Conservation (phyloP, 2,113 vertebrate genomes). For the Amphilophus citrinellus region DNA sequence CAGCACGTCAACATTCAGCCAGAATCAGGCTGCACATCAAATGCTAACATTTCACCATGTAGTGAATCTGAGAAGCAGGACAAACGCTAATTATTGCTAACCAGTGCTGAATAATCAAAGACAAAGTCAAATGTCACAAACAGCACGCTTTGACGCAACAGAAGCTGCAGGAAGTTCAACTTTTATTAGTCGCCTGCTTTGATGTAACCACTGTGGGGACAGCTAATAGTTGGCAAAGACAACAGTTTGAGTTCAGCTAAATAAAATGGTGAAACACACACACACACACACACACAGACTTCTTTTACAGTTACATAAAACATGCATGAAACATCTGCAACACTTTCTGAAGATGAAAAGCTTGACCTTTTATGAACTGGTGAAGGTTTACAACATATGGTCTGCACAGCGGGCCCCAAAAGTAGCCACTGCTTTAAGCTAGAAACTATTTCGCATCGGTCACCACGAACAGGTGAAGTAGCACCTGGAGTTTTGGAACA, state of each 20-base stretch:
- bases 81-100: background rate
- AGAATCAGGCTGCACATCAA: background rate
- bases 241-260: background rate
- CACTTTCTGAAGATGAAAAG: background rate
- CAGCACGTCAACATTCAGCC: background rate
- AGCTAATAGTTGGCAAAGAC: background rate
- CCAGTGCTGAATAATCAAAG: background rate
- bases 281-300: background rate
- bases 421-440: slow-evolving; percentile 5
- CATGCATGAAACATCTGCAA: background rate
- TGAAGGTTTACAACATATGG: background rate
- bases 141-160: background rate
- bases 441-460: background rate
- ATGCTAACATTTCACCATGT: background rate
- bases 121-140: background rate
- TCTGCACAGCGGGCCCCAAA: background rate
- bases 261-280: background rate
- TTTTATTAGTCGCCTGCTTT: background rate
- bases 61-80: background rate
- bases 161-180: background rate
- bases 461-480: slow-evolving; percentile 1
- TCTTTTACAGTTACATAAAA: background rate
- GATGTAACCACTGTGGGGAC: background rate
- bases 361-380: background rate
- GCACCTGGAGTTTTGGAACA: background rate